Percentiles rank a stretch among this genome's conserved stretches.
phyloP scores from a whole-genome alignment of 2,888 invertebrate species.

The Julus scandinavius region DNA sequence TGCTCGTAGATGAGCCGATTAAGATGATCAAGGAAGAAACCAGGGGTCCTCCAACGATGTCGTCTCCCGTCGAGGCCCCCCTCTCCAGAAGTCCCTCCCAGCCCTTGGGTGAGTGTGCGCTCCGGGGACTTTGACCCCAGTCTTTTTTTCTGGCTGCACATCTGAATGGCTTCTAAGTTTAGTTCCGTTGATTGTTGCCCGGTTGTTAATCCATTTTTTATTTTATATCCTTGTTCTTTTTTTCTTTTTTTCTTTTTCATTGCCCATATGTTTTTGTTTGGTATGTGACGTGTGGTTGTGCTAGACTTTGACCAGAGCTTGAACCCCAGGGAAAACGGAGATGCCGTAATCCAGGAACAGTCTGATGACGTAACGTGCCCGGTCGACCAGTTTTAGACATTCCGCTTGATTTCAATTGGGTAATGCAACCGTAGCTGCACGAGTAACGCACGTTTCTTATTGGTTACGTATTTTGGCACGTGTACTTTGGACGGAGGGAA shows the following conservation, averaged over 20 bases:
- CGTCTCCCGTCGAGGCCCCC: constrained; percentile 23
- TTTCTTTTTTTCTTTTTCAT: not conserved
- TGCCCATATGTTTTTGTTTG: not conserved
- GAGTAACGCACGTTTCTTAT: too few relatives aligned
- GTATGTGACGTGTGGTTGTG: too few relatives aligned
- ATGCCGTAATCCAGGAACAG: not conserved
- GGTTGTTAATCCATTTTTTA: not conserved
- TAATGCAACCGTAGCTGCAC: too few relatives aligned
- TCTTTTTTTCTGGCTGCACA: not conserved
- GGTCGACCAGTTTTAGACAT: too few relatives aligned
- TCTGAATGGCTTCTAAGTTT: not conserved
- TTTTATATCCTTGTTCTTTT: not conserved
- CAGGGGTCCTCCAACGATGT: not conserved
- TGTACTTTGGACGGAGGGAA: too few relatives aligned
- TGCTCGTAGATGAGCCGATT: too few relatives aligned
- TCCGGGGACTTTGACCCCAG: not conserved
- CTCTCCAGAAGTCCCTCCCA: not conserved
- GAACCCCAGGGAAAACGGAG: constrained; percentile 7
- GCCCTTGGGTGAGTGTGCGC: not conserved
- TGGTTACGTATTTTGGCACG: too few relatives aligned
- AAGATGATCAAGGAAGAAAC: too few relatives aligned
- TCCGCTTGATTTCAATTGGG: too few relatives aligned
- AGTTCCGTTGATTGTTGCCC: constrained; percentile 8
- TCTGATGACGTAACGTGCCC: too few relatives aligned
- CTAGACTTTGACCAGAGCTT: too few relatives aligned